Evolutionary conservation across 64 coral and sea anemone species (phyloP), one percentile per base, ranked within the genome.

Genomic region (Stichodactyla mertensii): DNA sequence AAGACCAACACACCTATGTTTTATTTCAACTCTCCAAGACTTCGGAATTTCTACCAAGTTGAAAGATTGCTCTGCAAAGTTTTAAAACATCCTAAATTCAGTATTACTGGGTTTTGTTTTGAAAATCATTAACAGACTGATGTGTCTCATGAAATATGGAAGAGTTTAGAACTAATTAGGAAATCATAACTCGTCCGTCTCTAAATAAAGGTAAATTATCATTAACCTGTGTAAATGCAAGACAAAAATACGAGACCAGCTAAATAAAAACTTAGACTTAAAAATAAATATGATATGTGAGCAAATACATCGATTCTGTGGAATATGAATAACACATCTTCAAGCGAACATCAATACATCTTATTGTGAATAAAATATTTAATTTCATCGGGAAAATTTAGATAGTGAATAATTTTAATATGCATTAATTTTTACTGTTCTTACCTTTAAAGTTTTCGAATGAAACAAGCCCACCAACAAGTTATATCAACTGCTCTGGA

Each of bases 1-100:
- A 36, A 74, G 69, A 74, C 22, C 69, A 74, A 74, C 69, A 74
- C 69, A 74, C 69, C 69, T 74, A 74, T 12, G 36, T 74, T n/a
- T 66, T 71, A 71, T 31, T 74, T 74, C 36, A 74, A 74, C 27
- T 22, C 56, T 58, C 19, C 24, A 74, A 19, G 9, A 66, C 18
- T 66, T 66, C 22, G 4, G 62, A n/a, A 66, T 66, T 66, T 66
- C 22, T 66, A 61, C 62, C 23, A n/a, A 23, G 23, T 13, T 11
- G 15, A 16, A 66, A 20, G 18, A 66, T 3, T 45, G 57, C 15
- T 12, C 15, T 59, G 57, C 57, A 59, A 59, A 16, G 57, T 59
- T 16, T 59, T 6, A 12, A 59, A 10, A 18, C 14, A 61, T 5
- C 0, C 14, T 61, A 15, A 16, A 18, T 6, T 69, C 0, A 69